These are phyloP conservation scores for Drosophila pectinifera DNA, from an alignment of 1,140 invertebrate species.

Conservation along the genomic window DNA sequence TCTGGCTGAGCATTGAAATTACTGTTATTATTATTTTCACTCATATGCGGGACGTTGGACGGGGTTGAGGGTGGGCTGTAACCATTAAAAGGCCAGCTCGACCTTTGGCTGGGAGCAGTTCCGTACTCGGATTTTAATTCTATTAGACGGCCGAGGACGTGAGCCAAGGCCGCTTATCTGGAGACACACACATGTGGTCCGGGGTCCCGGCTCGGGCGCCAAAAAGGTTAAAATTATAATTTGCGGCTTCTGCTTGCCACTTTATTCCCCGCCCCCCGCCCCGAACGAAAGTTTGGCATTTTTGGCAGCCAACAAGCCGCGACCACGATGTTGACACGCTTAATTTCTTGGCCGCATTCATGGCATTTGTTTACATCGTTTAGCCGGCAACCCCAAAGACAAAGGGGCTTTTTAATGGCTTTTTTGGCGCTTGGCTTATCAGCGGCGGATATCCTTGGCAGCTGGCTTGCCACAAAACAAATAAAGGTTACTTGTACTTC, in stretches of 20 bases:
- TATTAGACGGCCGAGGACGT: constrained; percentile 55
- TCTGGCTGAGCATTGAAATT: constrained; percentile 78
- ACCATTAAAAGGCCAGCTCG: constrained; percentile 72
- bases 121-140: constrained; percentile 75
- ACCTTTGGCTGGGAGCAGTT: constrained; percentile 76
- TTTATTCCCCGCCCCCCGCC: constrained; percentile 80
- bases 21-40: constrained; percentile 83
- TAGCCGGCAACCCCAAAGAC: constrained; percentile 21
- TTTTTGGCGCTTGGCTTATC: constrained; percentile 66
- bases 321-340: constrained; percentile 68
- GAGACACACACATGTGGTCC: constrained; percentile 12
- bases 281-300: constrained; percentile 69
- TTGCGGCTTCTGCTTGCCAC: constrained; percentile 71
- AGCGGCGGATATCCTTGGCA: constrained; percentile 71
- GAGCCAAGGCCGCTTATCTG: constrained; percentile 61
- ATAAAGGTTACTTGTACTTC: constrained; percentile 72
- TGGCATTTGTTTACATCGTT: constrained; percentile 76
- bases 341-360: constrained; percentile 82
- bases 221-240: constrained; percentile 82
- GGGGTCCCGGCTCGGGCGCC: constrained; percentile 9
- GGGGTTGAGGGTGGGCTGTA: constrained; percentile 37
- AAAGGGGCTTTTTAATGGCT: constrained; percentile 69
- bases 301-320: constrained; percentile 64
- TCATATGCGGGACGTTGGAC: constrained; percentile 54
- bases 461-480: constrained; percentile 68